A percentile compares a stretch with the other conserved stretches of the same genome.
Evolutionary conservation across 2,797 vertebrate genomes (phyloP).

Genomic region (Eulemur mongoz): DNA sequence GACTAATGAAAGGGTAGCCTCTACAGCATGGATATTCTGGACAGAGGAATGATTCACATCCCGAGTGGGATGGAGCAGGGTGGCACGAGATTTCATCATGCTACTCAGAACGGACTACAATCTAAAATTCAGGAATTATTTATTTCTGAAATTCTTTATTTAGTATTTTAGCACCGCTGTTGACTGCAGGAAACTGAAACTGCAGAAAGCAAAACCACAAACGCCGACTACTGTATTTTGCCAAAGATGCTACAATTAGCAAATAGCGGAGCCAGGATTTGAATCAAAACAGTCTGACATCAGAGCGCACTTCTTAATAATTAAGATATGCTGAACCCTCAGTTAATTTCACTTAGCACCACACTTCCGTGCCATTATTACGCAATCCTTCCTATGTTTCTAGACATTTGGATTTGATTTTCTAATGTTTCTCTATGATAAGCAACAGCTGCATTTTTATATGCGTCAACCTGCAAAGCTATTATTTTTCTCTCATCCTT

Average conservation of each 20-base stretch:
- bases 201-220: background rate
- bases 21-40: background rate
- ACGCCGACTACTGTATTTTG: background rate
- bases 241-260: background rate
- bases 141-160: background rate
- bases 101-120: background rate
- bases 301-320: background rate
- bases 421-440: background rate
- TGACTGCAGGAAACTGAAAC: background rate
- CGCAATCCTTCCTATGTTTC: background rate
- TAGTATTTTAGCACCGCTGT: background rate
- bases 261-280: background rate
- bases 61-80: background rate
- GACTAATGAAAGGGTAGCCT: background rate
- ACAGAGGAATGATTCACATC: background rate
- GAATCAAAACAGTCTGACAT: background rate
- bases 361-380: background rate
- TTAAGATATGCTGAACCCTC: background rate
- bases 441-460: background rate
- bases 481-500: slow-evolving; percentile 28
- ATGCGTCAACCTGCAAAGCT: background rate
- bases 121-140: background rate
- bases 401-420: background rate
- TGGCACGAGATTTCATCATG: background rate
- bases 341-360: background rate